Evolutionary conservation across 2,888 invertebrate genomes (phyloP), one percentile per base, ranked within the genome.

Genomic region (Schizaphis graminum): DNA sequence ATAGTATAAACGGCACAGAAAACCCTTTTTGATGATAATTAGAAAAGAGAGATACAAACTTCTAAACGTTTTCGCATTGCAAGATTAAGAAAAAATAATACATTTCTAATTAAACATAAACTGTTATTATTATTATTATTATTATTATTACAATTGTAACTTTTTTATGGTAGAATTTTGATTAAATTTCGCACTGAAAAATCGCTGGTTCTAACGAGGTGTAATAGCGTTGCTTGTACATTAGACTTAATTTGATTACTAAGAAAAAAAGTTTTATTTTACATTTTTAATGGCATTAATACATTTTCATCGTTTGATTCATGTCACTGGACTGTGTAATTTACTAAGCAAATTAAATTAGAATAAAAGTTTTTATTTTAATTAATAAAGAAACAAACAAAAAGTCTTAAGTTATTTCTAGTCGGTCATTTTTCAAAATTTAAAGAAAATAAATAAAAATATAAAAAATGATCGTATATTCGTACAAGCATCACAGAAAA

Each of bases 271-370:
- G n/a, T 91, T 87, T 61, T 16, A 86, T 91, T 61, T 86, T 24
- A 44, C 57, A 92, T 92, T 47, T 92, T 57, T 61, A 92, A 92
- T 61, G 61, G 26, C 35, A 84, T 92, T 92, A 47, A 86, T 86
- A 86, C 57, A 61, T 61, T 85, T 87, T 87, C 86, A 49, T 87
- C 47, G 16, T 92, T 67, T 67, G 61, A 57, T 87, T 92, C 92
- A 53, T 88, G 87, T 67, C 87, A 47, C 87, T 67, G n/a, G 21
- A 92, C 44, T 35, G 41, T 61, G 67, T 53, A 88, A 87, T 92
- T 92, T 61, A 87, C 61, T 61, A 87, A 87, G 87, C 47, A 87
- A 92, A 92, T 87, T 61, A 87, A 91, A 91, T 86, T 57, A 91
- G n/a, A 77, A 41, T 26, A 44, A 86, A 86, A 77, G 24, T 28